Conservation (phyloP, 1,140 invertebrate genomes). For the Pteromalus puparum region DNA sequence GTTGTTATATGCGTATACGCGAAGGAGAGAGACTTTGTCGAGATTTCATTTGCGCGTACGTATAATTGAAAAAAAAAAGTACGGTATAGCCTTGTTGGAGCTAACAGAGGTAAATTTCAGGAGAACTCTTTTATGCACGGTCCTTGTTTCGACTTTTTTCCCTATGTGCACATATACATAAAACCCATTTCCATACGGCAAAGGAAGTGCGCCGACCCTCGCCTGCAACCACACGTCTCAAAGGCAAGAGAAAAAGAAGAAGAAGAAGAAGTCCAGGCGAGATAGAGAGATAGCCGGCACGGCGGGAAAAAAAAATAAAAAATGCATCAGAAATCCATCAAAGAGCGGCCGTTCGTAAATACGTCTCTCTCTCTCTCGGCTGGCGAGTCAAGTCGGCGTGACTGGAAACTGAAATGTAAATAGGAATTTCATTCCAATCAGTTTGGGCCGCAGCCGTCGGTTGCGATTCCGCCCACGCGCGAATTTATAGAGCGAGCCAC, state of each 20-base stretch:
- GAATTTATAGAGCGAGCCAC: slow-evolving; percentile 51
- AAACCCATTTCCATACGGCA: background rate
- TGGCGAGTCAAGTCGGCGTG: slow-evolving; percentile 32
- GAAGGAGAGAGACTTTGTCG: background rate
- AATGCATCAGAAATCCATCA: slow-evolving; percentile 53
- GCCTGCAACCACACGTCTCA: background rate
- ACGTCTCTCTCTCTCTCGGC: background rate
- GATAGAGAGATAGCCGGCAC: background rate
- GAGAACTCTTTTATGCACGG: background rate
- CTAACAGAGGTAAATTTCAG: background rate
- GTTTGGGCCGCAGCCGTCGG: slow-evolving; percentile 24
- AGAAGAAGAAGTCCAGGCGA: background rate
- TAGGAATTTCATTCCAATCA: slow-evolving; percentile 54
- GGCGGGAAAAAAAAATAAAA: slow-evolving; percentile 46
- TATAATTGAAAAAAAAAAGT: slow-evolving; percentile 41
- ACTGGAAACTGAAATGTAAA: slow-evolving; percentile 57
- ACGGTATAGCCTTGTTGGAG: background rate
- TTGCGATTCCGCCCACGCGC: slow-evolving; percentile 48
- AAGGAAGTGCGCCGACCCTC: background rate
- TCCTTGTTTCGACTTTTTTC: background rate
- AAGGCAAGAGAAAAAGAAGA: background rate
- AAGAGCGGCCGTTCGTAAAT: slow-evolving; percentile 49
- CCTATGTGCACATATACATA: background rate
- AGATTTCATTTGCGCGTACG: background rate
- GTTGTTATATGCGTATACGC: background rate